A percentile compares a stretch with the other conserved stretches of the same genome.
Evolutionary conservation across 1,140 invertebrate genomes (phyloP).

Genomic region (Eriocheir sinensis): DNA sequence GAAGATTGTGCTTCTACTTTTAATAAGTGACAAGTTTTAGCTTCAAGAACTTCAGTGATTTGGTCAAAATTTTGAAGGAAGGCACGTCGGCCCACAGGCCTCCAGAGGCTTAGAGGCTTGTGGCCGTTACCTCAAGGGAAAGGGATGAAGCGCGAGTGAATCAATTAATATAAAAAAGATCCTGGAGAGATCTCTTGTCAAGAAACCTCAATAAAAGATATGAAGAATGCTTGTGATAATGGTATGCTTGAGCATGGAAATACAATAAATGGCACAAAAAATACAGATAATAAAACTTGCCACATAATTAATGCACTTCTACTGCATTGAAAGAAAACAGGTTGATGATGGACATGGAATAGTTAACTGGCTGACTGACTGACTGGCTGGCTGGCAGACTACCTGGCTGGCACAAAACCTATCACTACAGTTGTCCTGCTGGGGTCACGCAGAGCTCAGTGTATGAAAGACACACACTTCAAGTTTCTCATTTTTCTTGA

Average conservation of each 20-base stretch:
- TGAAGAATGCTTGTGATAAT: constrained; percentile 58
- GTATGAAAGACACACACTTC: constrained; percentile 73
- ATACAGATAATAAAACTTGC: constrained; percentile 47
- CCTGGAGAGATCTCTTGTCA: constrained; percentile 42
- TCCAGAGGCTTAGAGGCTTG: constrained; percentile 26
- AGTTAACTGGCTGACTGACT: constrained; percentile 67
- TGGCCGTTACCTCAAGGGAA: not conserved
- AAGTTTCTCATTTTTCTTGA: constrained; percentile 63
- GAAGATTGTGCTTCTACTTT: not conserved
- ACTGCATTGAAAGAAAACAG: constrained; percentile 59
- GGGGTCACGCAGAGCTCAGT: constrained; percentile 61
- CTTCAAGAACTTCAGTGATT: not conserved
- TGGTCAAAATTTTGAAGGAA: constrained; percentile 38
- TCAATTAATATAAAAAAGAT: constrained; percentile 43
- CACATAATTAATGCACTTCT: constrained; percentile 61
- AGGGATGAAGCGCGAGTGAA: constrained; percentile 38
- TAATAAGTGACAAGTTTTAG: not conserved
- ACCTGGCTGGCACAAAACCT: constrained; percentile 65
- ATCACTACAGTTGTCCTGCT: constrained; percentile 71
- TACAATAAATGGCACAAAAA: constrained; percentile 60
- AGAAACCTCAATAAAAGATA: constrained; percentile 24
- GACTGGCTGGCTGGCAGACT: constrained; percentile 62
- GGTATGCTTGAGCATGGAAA: constrained; percentile 63
- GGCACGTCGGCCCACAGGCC: constrained; percentile 47
- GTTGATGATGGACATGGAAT: constrained; percentile 60